A percentile compares a stretch with the other conserved stretches of the same genome.
Conservation (phyloP, 2,113 vertebrate species). For the Rhegmatorhina hoffmannsi region DNA sequence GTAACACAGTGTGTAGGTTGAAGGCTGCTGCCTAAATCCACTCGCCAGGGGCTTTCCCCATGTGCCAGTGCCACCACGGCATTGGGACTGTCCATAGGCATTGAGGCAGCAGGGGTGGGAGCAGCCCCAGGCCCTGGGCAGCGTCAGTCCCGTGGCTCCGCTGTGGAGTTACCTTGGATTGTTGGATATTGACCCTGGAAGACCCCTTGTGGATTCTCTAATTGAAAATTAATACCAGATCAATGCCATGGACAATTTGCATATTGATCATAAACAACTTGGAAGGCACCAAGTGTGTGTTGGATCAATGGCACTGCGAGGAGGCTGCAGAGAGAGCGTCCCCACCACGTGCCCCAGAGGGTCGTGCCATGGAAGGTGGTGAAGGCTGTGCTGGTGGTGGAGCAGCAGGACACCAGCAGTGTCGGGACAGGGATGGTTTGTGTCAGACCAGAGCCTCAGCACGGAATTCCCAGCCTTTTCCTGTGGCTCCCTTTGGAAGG, state of each 20-base stretch:
- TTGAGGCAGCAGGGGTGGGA: not conserved
- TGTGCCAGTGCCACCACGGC: not conserved
- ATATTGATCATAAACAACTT: conserved; percentile 99
- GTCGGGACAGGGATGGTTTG: not conserved
- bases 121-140: not conserved
- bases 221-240: conserved; percentile 99
- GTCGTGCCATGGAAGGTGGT: conserved; percentile 75
- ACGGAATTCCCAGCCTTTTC: not conserved
- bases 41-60: not conserved
- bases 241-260: conserved; percentile 96
- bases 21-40: not conserved
- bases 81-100: not conserved
- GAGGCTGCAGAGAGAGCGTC: conserved; percentile 82
- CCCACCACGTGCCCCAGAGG: conserved; percentile 75
- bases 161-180: conserved; percentile 85
- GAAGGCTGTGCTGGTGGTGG: not conserved
- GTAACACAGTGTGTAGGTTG: rapidly evolving
- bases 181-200: conserved; percentile 94
- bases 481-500: not conserved
- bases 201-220: conserved; percentile 97
- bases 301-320: conserved; percentile 92
- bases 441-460: rapidly evolving
- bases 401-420: rapidly evolving
- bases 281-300: conserved; percentile 94
- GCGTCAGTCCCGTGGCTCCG: conserved; percentile 19